Conservation (phyloP, 2,888 invertebrate genomes). For the Ormia ochracea region DNA sequence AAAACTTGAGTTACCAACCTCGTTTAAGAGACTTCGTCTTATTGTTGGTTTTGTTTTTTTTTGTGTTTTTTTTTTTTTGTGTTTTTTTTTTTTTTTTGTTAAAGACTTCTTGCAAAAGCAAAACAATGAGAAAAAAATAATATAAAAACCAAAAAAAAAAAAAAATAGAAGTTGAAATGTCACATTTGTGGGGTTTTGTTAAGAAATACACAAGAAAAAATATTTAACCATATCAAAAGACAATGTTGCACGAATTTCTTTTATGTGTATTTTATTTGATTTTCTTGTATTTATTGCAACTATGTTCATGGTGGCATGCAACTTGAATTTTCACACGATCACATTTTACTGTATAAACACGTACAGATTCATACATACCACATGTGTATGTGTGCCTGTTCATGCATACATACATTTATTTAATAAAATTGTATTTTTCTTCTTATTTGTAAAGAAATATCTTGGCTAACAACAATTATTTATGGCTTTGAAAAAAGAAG, state of each 20-base stretch:
- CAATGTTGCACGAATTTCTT: constrained; percentile 37
- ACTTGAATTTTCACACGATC: constrained; percentile 65
- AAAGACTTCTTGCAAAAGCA: constrained; percentile 58
- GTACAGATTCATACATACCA: neutral
- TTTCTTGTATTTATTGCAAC: constrained; percentile 42
- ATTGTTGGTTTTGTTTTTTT: constrained; percentile 11
- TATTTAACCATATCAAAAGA: constrained; percentile 32
- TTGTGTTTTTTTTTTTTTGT: constrained; percentile 14
- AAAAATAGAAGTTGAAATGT: constrained; percentile 53
- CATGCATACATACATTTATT: neutral
- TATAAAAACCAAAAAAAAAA: too few species aligned
- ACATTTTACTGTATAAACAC: constrained; percentile 51
- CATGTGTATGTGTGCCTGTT: too few species aligned
- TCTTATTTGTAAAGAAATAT: constrained; percentile 43
- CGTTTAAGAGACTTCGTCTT: constrained; percentile 51
- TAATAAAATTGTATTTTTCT: constrained; percentile 20
- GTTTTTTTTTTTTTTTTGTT: constrained; percentile 22
- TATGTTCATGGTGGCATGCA: constrained; percentile 57
- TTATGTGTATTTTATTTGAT: constrained; percentile 19
- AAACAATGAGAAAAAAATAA: constrained; percentile 46
- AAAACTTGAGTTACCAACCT: constrained; percentile 63
- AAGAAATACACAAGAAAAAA: constrained; percentile 25
- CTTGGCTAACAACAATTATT: constrained; percentile 42
- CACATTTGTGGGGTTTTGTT: constrained; percentile 35
- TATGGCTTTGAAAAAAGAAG: constrained; percentile 30